These are phyloP conservation scores for Vanacampus margaritifer DNA, from an alignment of 2,113 vertebrate species.

Conservation along the genomic window DNA sequence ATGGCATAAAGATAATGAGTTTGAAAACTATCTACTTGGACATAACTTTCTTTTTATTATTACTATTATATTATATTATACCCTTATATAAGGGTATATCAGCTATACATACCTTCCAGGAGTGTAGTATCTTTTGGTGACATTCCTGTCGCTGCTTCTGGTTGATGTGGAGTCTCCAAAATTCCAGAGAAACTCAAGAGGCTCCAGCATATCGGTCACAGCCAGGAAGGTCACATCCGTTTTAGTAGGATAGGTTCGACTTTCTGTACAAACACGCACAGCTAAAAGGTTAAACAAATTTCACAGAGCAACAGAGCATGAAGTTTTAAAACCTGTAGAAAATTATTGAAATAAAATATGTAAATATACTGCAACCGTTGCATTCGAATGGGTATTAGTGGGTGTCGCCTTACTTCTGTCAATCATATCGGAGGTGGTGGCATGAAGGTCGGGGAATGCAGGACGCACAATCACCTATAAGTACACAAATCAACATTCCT, in stretches of 20 bases:
- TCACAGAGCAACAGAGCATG: no score
- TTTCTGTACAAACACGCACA: slow-evolving; percentile 66
- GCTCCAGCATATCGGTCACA: slow-evolving; percentile 40
- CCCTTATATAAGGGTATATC: no score
- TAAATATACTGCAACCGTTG: not conserved
- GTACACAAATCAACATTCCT: not conserved
- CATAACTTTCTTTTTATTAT: no score
- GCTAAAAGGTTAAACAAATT: slow-evolving; percentile 28
- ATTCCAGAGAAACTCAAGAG: slow-evolving; percentile 72
- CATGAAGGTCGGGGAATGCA: slow-evolving; percentile 9
- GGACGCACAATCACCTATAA: slow-evolving; percentile 22
- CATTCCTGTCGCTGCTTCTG: slow-evolving; percentile 56
- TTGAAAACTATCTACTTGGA: no score
- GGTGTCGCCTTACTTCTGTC: not conserved
- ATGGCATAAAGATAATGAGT: no score
- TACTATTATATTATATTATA: no score
- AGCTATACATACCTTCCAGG: slow-evolving; percentile 74
- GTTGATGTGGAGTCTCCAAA: slow-evolving; percentile 70
- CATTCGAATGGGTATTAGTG: not conserved
- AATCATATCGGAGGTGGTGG: not conserved
- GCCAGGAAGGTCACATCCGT: slow-evolving; percentile 67
- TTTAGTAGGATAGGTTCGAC: slow-evolving; percentile 68
- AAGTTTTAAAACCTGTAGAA: not conserved
- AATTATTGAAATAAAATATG: not conserved
- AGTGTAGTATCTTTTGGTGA: slow-evolving; percentile 61